A percentile compares a stretch with the other conserved stretches of the same genome.
Conservation (phyloP, 2,797 vertebrate species). For the Corythornis leucogaster region DNA sequence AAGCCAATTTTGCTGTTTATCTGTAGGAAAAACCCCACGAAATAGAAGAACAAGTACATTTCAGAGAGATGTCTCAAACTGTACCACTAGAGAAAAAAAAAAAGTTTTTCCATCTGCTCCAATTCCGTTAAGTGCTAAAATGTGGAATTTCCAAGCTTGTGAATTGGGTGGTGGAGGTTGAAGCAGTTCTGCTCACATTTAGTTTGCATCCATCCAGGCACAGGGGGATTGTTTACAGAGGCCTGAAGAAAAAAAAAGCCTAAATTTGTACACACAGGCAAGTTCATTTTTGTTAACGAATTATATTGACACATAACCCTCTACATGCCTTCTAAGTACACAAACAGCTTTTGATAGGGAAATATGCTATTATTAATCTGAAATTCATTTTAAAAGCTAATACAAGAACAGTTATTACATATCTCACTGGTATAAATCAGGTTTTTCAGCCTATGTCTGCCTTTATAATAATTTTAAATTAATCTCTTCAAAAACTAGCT, state of each 20-base stretch:
- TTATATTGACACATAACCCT: not conserved
- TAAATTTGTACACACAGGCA: not conserved
- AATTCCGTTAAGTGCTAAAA: constrained; percentile 27
- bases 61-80: constrained; percentile 8
- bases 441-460: not conserved
- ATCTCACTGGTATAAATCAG: not conserved
- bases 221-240: not conserved
- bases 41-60: constrained; percentile 20
- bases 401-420: not conserved
- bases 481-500: not conserved
- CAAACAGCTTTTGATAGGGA: constrained; percentile 5
- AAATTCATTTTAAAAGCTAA: not conserved
- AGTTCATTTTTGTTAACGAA: constrained; percentile 23
- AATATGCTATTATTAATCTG: constrained; percentile 10
- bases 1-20: constrained; percentile 57
- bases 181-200: constrained; percentile 20
- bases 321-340: not conserved
- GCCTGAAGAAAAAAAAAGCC: constrained; percentile 1
- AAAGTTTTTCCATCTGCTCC: constrained; percentile 39
- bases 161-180: constrained; percentile 23
- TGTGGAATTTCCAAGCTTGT: constrained; percentile 35
- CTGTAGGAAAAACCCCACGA: not conserved
- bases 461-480: not conserved
- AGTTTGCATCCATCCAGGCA: constrained; percentile 7
- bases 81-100: not conserved